These are phyloP conservation scores for Paedocypris sp. DNA, from an alignment of 2,113 vertebrate genomes.

Conservation along the genomic window DNA sequence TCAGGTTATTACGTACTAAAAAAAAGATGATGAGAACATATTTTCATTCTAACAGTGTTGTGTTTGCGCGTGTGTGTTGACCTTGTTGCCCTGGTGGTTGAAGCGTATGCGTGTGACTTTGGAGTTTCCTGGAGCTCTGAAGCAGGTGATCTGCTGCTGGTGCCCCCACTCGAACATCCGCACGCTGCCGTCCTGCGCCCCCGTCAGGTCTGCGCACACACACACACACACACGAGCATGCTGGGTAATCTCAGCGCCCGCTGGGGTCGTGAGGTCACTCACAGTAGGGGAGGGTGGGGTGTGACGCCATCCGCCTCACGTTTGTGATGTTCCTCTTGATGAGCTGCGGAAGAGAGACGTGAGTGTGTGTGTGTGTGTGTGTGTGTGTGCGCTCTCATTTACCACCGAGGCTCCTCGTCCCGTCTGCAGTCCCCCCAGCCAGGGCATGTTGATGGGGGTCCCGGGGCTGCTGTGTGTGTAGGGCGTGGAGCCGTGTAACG, in stretches of 20 bases:
- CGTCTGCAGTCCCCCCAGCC: slow-evolving; percentile 88
- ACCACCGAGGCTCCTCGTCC: slow-evolving; percentile 92
- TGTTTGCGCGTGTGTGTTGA: no score
- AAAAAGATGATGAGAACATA: no score
- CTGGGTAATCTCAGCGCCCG: neutral
- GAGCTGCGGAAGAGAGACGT: slow-evolving; percentile 61
- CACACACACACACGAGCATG: neutral
- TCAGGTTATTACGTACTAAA: no score
- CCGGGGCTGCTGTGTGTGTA: slow-evolving; percentile 90
- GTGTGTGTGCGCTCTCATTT: slow-evolving; percentile 36
- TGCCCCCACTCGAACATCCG: slow-evolving; percentile 99
- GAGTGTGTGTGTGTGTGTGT: neutral
- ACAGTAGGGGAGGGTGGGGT: slow-evolving; percentile 96
- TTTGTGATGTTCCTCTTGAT: slow-evolving; percentile 93
- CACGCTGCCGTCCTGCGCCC: slow-evolving; percentile 94
- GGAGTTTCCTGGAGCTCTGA: slow-evolving; percentile 86
- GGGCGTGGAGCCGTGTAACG: slow-evolving; percentile 83
- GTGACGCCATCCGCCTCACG: slow-evolving; percentile 94
- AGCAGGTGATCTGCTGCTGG: slow-evolving; percentile 91
- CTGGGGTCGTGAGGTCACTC: slow-evolving; percentile 51
- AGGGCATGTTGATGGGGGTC: slow-evolving; percentile 95
- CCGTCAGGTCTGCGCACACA: slow-evolving; percentile 75
- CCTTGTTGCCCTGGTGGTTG: slow-evolving; percentile 97
- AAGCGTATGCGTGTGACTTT: slow-evolving; percentile 91
- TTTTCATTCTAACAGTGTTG: no score